A percentile compares a stretch with the other conserved stretches of the same genome.
Evolutionary conservation across 2,888 invertebrate genomes (phyloP).

Genomic region (Monochamus alternatus): DNA sequence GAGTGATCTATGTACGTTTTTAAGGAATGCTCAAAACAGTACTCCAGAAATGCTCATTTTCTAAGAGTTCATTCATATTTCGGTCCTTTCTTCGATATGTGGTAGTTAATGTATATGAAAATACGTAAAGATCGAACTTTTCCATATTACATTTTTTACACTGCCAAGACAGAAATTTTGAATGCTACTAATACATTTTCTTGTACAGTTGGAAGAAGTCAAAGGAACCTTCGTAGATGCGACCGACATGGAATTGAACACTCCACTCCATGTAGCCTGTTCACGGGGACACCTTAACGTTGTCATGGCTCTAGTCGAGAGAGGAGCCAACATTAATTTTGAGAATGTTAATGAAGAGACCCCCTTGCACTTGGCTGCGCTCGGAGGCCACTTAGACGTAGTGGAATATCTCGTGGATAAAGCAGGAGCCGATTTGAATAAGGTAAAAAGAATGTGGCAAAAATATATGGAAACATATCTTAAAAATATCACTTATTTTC

Average conservation of each 20-base stretch:
- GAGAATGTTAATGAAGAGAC: background rate
- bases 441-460: background rate
- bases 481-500: too few relatives aligned
- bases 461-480: background rate
- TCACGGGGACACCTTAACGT: background rate
- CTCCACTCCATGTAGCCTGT: background rate
- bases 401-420: background rate
- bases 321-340: constrained; percentile 1
- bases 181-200: background rate
- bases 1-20: too few relatives aligned
- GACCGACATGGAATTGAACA: background rate
- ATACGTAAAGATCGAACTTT: too few relatives aligned
- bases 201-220: background rate
- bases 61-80: too few relatives aligned
- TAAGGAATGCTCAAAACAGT: too few relatives aligned
- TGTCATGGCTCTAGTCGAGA: background rate
- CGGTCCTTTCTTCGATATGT: too few relatives aligned
- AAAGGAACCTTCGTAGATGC: background rate
- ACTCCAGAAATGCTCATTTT: too few relatives aligned
- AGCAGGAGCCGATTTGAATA: background rate
- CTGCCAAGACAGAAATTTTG: too few relatives aligned
- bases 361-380: background rate
- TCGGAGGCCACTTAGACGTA: background rate
- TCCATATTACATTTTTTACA: too few relatives aligned
- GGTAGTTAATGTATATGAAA: too few relatives aligned